Evolutionary conservation across 2,797 vertebrate genomes (phyloP).

Genomic region (Zalophus californianus): DNA sequence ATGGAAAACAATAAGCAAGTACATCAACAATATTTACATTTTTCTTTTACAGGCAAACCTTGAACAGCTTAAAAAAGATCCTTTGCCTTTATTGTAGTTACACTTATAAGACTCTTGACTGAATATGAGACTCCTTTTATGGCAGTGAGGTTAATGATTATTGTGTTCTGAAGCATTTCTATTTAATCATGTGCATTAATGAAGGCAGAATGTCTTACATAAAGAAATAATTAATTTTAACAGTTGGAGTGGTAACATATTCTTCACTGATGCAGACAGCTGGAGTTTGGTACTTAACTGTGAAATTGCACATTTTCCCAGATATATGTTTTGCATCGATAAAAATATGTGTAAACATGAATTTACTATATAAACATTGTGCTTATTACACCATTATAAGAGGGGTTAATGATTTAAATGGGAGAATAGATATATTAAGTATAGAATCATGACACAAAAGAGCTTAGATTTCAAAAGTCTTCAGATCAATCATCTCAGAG

Average conservation of each 20-base stretch:
- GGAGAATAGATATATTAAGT: neutral
- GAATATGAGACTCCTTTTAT: neutral
- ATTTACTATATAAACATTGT: neutral
- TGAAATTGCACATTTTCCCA: neutral
- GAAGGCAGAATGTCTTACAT: slow-evolving; percentile 37
- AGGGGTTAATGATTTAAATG: neutral
- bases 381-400: neutral
- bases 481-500: neutral
- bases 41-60: neutral
- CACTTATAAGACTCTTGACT: neutral
- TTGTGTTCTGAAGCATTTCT: slow-evolving; percentile 19
- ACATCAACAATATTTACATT: neutral
- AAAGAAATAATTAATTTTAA: slow-evolving; percentile 69
- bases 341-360: neutral
- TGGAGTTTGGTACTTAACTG: neutral
- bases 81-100: neutral
- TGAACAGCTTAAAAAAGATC: neutral
- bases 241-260: slow-evolving; percentile 3
- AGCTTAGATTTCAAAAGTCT: neutral
- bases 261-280: slow-evolving; percentile 34
- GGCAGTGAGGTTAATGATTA: slow-evolving; percentile 1
- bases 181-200: slow-evolving; percentile 12
- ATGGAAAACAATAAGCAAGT: neutral
- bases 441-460: neutral
- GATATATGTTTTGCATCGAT: neutral